These are phyloP conservation scores for Caradrina kadenii DNA, from an alignment of 2,888 invertebrate genomes.

Conservation along the genomic window DNA sequence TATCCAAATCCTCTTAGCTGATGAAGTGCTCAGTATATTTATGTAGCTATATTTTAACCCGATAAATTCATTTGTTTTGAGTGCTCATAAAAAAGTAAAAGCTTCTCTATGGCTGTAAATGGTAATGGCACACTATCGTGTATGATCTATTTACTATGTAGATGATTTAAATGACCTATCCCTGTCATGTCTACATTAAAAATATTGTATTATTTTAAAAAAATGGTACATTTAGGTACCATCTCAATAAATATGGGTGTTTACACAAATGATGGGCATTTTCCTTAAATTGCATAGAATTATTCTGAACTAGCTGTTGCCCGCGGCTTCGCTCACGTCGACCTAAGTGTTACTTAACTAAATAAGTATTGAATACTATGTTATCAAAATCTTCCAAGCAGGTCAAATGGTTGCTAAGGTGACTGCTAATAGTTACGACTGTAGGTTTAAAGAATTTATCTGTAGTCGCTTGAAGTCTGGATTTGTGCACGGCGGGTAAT, in stretches of 20 bases:
- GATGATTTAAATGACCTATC: not conserved
- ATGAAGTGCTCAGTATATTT: slow-evolving; percentile 44
- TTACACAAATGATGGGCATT: not conserved
- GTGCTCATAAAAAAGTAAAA: slow-evolving; percentile 59
- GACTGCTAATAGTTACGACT: no score
- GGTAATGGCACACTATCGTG: slow-evolving; percentile 35
- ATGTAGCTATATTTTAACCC: slow-evolving; percentile 46
- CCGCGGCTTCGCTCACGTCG: no score
- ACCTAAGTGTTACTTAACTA: no score
- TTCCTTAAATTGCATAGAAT: no score
- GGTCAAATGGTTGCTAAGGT: no score
- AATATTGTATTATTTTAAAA: not conserved
- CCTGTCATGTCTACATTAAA: not conserved
- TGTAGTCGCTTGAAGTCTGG: no score
- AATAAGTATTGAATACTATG: no score
- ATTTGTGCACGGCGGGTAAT: no score
- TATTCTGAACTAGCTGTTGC: no score
- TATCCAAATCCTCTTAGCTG: slow-evolving; percentile 41
- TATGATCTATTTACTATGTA: slow-evolving; percentile 14
- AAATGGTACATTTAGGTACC: not conserved
- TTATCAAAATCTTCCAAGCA: no score
- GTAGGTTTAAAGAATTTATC: no score
- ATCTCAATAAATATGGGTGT: not conserved
- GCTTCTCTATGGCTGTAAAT: slow-evolving; percentile 43
- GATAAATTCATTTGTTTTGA: slow-evolving; percentile 58